These are phyloP conservation scores for Anser brachyrhynchus DNA, from an alignment of 2,113 vertebrate species.

Conservation along the genomic window DNA sequence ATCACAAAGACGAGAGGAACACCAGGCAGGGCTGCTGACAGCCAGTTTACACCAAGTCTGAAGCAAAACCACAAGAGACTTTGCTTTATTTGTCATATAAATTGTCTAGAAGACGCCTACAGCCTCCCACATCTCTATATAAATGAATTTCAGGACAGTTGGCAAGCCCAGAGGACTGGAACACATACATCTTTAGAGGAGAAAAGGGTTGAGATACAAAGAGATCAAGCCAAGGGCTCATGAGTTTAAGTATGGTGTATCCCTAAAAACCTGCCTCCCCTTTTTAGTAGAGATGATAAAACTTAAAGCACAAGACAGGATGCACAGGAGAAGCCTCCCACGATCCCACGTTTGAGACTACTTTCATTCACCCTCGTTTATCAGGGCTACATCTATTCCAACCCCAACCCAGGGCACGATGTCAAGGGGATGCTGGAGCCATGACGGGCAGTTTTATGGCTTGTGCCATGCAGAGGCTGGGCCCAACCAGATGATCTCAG, in stretches of 20 bases:
- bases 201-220: not conserved
- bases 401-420: no score
- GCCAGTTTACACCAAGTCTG: not conserved
- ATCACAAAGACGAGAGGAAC: rapidly evolving
- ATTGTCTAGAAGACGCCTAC: not conserved
- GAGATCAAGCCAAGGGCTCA: not conserved
- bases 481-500: not conserved
- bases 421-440: not conserved
- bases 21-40: not conserved
- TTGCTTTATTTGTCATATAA: not conserved
- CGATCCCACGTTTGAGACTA: no score
- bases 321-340: not conserved
- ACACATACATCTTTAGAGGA: not conserved
- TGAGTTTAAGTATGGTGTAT: not conserved
- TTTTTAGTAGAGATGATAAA: not conserved
- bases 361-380: not conserved
- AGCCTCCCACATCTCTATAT: not conserved
- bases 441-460: not conserved
- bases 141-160: not conserved
- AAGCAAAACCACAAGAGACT: not conserved
- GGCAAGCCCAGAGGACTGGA: not conserved
- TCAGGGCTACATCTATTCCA: not conserved
- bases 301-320: not conserved
- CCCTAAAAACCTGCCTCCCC: not conserved
- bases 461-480: not conserved